Evolutionary conservation across 2,888 invertebrate species (phyloP), one percentile per base, ranked within the genome.

Genomic region (Diloba caeruleocephala): DNA sequence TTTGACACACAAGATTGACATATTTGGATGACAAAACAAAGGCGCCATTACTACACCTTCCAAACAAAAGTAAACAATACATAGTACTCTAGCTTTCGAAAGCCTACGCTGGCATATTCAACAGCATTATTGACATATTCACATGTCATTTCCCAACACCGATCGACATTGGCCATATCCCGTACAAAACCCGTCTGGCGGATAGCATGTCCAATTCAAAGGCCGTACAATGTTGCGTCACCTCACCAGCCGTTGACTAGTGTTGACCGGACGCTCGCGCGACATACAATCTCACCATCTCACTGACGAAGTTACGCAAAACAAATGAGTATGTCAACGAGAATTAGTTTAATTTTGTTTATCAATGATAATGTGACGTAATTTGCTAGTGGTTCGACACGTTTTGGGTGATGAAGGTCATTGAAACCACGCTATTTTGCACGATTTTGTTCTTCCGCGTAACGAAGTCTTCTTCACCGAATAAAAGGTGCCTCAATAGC

Each of bases 231-330:
- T 12, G 52, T 86, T 85, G 79, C 84, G 72, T 79, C 83, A 86
- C 61, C 23, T 41, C 17, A 10, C 43, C 2, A 34, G 37, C 64
- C 48, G 58, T 37, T 63, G 48, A 29, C 39, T 39, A 36, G 25
- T 59, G 36, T 26, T 26, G 32, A 76, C 87, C 87, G 88, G 87
- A 87, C 82, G 83, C 79, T 43, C 62, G 58, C 63, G 71, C 77
- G 78, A 72, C 80, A 52, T 63, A 70, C 75, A 76, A 83, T 84
- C 82, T 76, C 74, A 60, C 76, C 78, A 82, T 82, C 84, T 72
- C 85, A 82, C 85, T 88, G 87, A 85, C 71, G 59, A 55, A 53
- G 71, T 74, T 82, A 74, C 82, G 78, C 21, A 21, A 85, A 81
- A 76, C 73, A 70, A 69, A 71, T 74, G 70, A 55, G 55, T 74